Base-by-base conservation (phyloP, 2,888 invertebrate genomes). In the Palloptera scutellata region DNA sequence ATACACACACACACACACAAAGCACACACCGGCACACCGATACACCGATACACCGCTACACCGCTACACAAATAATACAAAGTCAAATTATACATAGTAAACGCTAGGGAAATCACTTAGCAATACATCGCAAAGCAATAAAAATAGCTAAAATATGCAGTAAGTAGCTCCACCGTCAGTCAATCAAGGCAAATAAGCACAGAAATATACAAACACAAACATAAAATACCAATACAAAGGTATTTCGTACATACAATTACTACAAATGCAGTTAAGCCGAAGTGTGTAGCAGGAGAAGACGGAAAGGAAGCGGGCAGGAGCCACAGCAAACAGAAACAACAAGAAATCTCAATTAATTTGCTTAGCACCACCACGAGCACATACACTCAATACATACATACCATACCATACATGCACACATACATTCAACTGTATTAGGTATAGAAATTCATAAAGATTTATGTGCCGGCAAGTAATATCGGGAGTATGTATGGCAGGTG, bases 281-380 rank as follows among this genome's bases (percentile, higher is more conserved):
- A 20, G 30, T 55, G 42, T 9, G 5, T 41, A 8, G 51, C 13
- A 53, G 20, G 11, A 42, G 12, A 19, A 30, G n/a, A 55, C n/a
- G n/a, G n/a, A n/a, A n/a, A n/a, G n/a, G n/a, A n/a, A n/a, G n/a
- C n/a, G n/a, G n/a, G n/a, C n/a, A n/a, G n/a, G n/a, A 30, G 15
- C 48, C 13, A n/a, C 48, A 59, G 59, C 17, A 65, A 20, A 40
- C 15, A 54, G 15, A 40, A 4, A 51, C 52, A 70, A 66, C 58
- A 73, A 71, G 68, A 68, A 68, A 61, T 64, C 69, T 71, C 67
- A 64, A 72, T 73, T 72, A 72, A 70, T 62, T 64, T 64, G 40
- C n/a, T 53, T 41, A 30, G 17, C 6, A 43, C 30, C 52, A 53
- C 62, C 20, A 54, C 48, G 30, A 57, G 61, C 11, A 61, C 52